Percentiles rank a stretch among this genome's conserved stretches.
These are phyloP conservation scores for Carlito syrichta DNA, from an alignment of 2,113 vertebrate genomes.

Conservation along the genomic window DNA sequence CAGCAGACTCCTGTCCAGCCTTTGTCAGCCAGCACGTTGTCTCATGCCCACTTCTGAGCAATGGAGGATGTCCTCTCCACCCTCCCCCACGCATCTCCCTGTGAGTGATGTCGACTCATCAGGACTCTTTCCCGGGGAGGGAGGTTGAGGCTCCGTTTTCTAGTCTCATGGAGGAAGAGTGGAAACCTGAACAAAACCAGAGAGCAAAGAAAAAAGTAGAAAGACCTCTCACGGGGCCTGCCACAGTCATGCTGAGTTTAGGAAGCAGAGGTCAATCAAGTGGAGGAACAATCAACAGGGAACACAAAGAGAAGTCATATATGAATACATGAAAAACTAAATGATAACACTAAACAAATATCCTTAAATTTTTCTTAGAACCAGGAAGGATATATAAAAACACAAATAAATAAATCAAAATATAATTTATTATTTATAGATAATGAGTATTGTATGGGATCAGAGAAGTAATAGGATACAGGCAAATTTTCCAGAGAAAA, in stretches of 20 bases:
- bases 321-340: not conserved
- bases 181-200: not conserved
- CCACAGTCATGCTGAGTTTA: not conserved
- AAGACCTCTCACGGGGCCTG: not conserved
- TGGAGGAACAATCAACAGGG: not conserved
- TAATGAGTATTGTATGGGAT: not conserved
- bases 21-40: too few relatives aligned
- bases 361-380: not conserved
- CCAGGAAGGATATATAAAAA: not conserved
- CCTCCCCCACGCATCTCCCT: not conserved
- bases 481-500: not conserved
- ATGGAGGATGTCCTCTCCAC: not conserved
- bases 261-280: not conserved
- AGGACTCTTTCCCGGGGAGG: not conserved
- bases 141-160: not conserved
- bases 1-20: not conserved
- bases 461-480: not conserved
- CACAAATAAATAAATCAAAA: not conserved
- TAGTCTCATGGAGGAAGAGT: not conserved
- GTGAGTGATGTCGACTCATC: not conserved
- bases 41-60: not conserved
- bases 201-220: not conserved
- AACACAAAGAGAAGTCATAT: not conserved
- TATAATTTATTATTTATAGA: not conserved
- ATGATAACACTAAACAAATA: not conserved